Base-by-base conservation (phyloP, 2,113 vertebrate species). In the Kryptolebias marmoratus region DNA sequence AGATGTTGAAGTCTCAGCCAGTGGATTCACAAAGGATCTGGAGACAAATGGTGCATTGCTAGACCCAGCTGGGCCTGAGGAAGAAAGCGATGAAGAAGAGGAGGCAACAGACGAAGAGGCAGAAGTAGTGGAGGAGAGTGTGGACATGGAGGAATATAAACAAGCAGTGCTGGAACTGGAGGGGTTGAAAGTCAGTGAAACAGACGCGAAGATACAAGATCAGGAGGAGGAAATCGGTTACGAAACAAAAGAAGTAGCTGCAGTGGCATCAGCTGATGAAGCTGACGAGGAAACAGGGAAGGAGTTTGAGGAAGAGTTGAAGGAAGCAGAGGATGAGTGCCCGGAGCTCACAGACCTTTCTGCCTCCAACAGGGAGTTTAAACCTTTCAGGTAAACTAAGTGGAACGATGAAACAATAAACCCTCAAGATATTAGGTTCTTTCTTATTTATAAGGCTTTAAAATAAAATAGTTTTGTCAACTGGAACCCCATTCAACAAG, bases 1-100 rank as follows among this genome's bases (percentile, higher is more conserved):
- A 15, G 98, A 99, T 60, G 88, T 95, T 27, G 96, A 97, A 79
- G 95, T 98, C 71, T 96, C 95, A 75, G 98, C 95, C 67, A 99
- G 97, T 0, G 97, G 98, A 57, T 98, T 93, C 87, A 93, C 94
- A 16, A 98, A 97, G 87, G 95, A 97, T 71, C 80, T 97, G 90
- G 92, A 96, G 75, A 90, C 92, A 85, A 94, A 97, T 50, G 91
- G 81, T 83, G 92, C 91, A 7, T 87, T 97, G 44, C 93, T 97
- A 11, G 88, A 95, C 59, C 93, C 94, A 10, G 2, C 45, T 32
- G 93, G 91, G 58, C 96, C 95, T 18, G 93, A 93, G 15, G 80
- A 53, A 15, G 89, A 93, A 15, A 89, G 84, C 0, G 87, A 90
- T 0, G 81, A 85, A 0, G 79, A 87, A 0, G 92, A 87, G 0